Conservation (phyloP, 2,797 vertebrate genomes). For the Schizopygopsis malacanthus region DNA sequence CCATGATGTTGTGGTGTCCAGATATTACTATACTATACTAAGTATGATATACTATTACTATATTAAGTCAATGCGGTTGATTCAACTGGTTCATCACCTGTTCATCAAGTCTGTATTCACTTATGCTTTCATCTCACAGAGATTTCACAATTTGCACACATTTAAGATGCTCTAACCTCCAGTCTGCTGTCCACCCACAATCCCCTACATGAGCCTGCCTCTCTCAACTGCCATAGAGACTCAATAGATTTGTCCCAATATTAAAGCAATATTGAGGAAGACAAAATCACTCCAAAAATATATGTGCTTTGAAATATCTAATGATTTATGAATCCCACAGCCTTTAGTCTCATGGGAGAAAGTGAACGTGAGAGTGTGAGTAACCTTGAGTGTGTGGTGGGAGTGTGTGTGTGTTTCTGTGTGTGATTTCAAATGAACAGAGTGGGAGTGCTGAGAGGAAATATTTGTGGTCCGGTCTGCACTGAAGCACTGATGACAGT, state of each 20-base stretch:
- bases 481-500: constrained; percentile 50
- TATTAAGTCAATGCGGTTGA: background rate
- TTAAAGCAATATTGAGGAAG: background rate
- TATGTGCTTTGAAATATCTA: background rate
- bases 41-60: no score
- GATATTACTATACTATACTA: background rate
- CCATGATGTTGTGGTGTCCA: background rate
- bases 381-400: constrained; percentile 30
- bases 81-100: background rate
- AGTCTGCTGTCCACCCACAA: background rate
- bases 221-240: background rate
- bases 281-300: background rate
- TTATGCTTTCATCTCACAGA: background rate
- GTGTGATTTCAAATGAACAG: constrained; percentile 55
- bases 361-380: constrained; percentile 38
- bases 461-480: constrained; percentile 36
- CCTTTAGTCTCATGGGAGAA: constrained; percentile 11
- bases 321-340: constrained; percentile 1
- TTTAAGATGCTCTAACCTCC: background rate
- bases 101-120: background rate
- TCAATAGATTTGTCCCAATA: background rate
- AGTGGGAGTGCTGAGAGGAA: constrained; percentile 55
- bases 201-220: background rate
- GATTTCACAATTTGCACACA: background rate
- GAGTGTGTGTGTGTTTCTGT: constrained; percentile 30